Conservation (phyloP, 1,140 invertebrate genomes). For the Drosophila eugracilis region DNA sequence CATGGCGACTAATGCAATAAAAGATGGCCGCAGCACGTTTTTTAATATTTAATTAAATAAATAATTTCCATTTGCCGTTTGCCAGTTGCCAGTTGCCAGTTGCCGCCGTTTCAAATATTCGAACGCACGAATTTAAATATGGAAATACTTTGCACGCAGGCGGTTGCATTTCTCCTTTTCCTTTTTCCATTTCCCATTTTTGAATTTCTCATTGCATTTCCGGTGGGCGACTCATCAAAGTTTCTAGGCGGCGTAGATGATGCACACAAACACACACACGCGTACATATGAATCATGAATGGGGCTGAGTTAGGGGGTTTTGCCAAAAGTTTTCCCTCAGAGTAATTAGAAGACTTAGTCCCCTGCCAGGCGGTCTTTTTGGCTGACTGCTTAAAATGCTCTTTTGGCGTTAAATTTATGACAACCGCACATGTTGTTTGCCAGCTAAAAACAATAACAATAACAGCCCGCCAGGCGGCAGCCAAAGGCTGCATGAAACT, state of each 20-base stretch:
- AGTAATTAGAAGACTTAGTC: conserved; percentile 77
- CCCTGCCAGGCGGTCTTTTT: conserved; percentile 28
- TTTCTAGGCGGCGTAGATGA: conserved; percentile 22
- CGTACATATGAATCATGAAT: conserved; percentile 19
- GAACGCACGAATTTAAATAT: conserved; percentile 44
- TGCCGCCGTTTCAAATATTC: conserved; percentile 37
- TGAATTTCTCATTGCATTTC: conserved; percentile 13
- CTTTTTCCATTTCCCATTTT: background rate
- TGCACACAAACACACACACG: conserved; percentile 2
- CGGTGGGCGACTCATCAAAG: conserved; percentile 26
- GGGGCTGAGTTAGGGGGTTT: background rate
- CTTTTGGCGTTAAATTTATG: conserved; percentile 78
- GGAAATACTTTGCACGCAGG: conserved; percentile 52
- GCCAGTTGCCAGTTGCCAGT: conserved; percentile 29
- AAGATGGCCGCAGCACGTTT: conserved; percentile 50
- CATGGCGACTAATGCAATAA: conserved; percentile 54
- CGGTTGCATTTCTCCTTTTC: conserved; percentile 10
- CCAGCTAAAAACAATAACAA: conserved; percentile 56
- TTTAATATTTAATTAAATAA: conserved; percentile 76
- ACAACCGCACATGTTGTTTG: conserved; percentile 76
- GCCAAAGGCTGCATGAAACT: conserved; percentile 30
- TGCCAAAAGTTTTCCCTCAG: conserved; percentile 50
- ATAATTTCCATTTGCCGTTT: conserved; percentile 59
- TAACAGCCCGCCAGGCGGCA: conserved; percentile 26
- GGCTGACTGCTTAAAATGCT: conserved; percentile 71